These are phyloP conservation scores for Cottoperca gobio DNA, from an alignment of 2,797 vertebrate species.

Conservation along the genomic window DNA sequence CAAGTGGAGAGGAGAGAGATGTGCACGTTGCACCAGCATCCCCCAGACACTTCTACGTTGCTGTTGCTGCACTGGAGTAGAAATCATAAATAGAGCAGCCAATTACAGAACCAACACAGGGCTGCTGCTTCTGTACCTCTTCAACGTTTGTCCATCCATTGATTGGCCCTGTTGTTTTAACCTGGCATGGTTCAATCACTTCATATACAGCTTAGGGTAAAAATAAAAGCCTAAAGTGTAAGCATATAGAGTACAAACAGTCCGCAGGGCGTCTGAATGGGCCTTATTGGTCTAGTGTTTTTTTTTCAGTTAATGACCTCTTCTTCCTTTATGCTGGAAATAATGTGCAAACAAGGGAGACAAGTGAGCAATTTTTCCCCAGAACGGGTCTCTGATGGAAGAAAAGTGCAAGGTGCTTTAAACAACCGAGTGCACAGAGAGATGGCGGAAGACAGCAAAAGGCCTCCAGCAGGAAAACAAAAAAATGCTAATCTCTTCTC, in stretches of 20 bases:
- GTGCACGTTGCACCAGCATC: constrained; percentile 11
- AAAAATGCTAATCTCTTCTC: constrained; percentile 34
- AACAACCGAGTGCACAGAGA: background rate
- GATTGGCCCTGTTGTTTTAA: constrained; percentile 5
- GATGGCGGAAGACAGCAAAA: background rate
- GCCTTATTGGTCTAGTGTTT: background rate
- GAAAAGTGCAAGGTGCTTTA: constrained; percentile 3
- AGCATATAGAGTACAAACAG: background rate
- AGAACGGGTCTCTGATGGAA: constrained; percentile 24
- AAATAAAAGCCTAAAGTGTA: background rate
- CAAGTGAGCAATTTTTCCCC: constrained; percentile 6
- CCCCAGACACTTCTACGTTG: constrained; percentile 16
- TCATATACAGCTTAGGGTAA: background rate
- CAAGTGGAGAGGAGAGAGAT: constrained; percentile 21
- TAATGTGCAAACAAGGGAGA: constrained; percentile 25
- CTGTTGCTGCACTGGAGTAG: constrained; percentile 15
- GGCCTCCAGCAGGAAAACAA: constrained; percentile 19
- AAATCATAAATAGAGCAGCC: constrained; percentile 45
- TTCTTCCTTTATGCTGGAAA: constrained; percentile 2
- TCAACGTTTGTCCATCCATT: background rate
- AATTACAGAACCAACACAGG: constrained; percentile 45
- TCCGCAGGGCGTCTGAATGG: background rate
- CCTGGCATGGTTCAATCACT: constrained; percentile 15
- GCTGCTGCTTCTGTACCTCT: constrained; percentile 18
- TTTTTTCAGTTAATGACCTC: constrained; percentile 26